Percentiles rank a stretch among this genome's conserved stretches.
phyloP scores from a whole-genome alignment of 2,113 vertebrate species.

The Sinocyclocheilus maitianheensis region DNA sequence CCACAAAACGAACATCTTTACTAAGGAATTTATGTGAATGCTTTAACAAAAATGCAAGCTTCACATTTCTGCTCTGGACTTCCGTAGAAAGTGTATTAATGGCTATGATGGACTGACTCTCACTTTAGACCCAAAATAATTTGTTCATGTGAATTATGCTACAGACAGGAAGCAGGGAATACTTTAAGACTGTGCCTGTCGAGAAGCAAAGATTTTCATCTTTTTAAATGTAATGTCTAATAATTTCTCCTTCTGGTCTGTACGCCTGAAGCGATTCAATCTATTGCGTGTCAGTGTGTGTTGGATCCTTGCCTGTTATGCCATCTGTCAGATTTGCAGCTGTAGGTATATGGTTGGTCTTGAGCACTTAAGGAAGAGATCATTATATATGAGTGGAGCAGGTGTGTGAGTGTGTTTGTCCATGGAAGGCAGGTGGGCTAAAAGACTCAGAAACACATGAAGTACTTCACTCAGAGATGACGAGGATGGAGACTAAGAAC shows the following conservation, averaged over 20 bases:
- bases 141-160: slow-evolving; percentile 10
- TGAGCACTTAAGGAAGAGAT: slow-evolving; percentile 8
- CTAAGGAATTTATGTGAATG: background rate
- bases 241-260: slow-evolving; percentile 23
- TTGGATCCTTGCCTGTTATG: slow-evolving; percentile 32
- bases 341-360: slow-evolving; percentile 16
- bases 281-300: background rate
- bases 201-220: background rate
- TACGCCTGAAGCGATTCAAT: slow-evolving; percentile 15
- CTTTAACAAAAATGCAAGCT: background rate
- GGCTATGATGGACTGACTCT: background rate
- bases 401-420: slow-evolving; percentile 29
- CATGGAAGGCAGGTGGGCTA: slow-evolving; percentile 6
- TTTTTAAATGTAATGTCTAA: slow-evolving; percentile 8
- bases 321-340: slow-evolving; percentile 37
- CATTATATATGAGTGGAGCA: slow-evolving; percentile 22
- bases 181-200: background rate
- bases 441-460: background rate
- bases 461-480: background rate
- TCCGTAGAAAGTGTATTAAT: background rate
- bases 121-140: background rate
- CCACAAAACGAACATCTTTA: background rate
- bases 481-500: background rate
- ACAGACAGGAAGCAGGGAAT: background rate
- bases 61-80: background rate